Evolutionary conservation across 2,113 vertebrate species (phyloP), one percentile per base, ranked within the genome.

Genomic region (Drymodes brunneopygia): DNA sequence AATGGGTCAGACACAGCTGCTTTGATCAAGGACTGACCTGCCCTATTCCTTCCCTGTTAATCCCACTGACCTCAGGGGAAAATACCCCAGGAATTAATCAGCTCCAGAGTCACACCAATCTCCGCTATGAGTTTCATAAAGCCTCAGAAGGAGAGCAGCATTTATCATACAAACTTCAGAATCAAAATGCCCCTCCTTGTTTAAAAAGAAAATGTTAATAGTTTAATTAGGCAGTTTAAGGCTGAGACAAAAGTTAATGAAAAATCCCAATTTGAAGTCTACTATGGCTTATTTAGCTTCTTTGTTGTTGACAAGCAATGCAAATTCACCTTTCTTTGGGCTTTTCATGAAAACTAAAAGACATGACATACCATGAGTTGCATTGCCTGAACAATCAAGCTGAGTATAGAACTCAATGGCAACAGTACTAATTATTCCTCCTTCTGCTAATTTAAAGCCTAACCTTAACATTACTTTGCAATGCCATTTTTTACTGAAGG

Each of bases 391-490:
- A 81, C 57, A 58, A 85, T 15, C 36, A 67, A 75, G 65, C 54
- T 33, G 40, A 57, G 48, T 36, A 67, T 53, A 78, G 42, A 77
- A 29, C 40, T 86, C 86, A 51, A 72, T 51, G 47, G 72, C 51
- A 78, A 56, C 82, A 51, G 58, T 54, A 61, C 64, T 80, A 91
- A 95, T 75, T 90, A 85, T 84, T 86, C 38, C 50, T 88, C 64
- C 79, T 94, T 84, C 77, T 80, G 67, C 73, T 82, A 33, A 75
- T 44, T 88, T 94, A 84, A 64, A 90, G 73, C n/a, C 53, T 91
- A 77, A 45, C 79, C 73, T 95, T 88, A 91, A 77, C 33, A 36
- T 50, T 42, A 69, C 19, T 88, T 51, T 69, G 77, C 60, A 86
- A 83, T 70, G 62, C 18, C 75, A 73, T 44, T 81, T 81, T 86